Evolutionary conservation across 1,140 invertebrate genomes (phyloP).

Genomic region (Ridgeia piscesae): DNA sequence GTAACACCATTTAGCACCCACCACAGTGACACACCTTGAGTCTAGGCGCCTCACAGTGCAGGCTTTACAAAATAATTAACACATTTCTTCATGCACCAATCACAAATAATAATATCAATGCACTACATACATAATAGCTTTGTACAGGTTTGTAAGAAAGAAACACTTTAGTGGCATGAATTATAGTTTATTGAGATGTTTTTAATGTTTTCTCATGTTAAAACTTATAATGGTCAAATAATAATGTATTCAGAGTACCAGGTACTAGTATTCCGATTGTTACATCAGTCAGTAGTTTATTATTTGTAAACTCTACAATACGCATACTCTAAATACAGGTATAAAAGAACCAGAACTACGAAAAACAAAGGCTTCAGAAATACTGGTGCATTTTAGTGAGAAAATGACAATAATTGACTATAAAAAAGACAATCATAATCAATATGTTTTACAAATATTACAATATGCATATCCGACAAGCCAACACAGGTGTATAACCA

Average conservation of each 20-base stretch:
- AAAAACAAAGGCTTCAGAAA: background rate
- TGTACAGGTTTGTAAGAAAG: background rate
- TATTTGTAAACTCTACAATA: background rate
- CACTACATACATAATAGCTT: background rate
- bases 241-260: background rate
- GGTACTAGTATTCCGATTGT: no score
- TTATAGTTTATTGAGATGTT: no score
- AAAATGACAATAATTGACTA: background rate
- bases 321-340: no score
- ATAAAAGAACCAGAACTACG: no score
- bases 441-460: background rate
- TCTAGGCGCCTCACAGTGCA: background rate
- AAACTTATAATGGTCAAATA: background rate
- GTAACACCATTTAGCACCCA: background rate
- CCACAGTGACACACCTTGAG: background rate
- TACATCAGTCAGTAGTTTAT: background rate
- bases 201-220: background rate
- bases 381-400: background rate
- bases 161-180: background rate
- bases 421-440: background rate
- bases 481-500: no score
- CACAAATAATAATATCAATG: background rate
- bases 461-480: background rate
- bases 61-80: background rate
- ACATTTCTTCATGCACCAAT: background rate